A percentile compares a stretch with the other conserved stretches of the same genome.
Evolutionary conservation across 2,888 invertebrate species (phyloP).

Genomic region (Lepidocyrtinus sp.): DNA sequence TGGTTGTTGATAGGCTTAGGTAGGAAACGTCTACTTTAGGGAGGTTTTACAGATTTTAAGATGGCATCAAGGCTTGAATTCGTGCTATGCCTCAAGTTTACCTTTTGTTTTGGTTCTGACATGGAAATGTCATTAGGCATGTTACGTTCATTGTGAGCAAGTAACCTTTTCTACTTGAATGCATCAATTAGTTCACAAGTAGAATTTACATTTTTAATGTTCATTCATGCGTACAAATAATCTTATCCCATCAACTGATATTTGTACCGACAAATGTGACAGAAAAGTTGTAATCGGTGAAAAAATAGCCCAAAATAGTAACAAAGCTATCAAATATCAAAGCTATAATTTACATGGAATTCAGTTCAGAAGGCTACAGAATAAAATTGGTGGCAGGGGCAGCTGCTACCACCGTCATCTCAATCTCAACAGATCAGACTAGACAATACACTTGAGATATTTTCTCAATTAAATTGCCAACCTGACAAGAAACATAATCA

Average conservation of each 20-base stretch:
- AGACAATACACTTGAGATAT: neutral
- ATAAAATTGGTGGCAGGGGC: neutral
- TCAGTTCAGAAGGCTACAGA: neutral
- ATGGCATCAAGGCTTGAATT: neutral
- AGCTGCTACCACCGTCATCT: conserved; percentile 2
- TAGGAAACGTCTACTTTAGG: neutral
- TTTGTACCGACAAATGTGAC: neutral
- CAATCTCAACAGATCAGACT: neutral
- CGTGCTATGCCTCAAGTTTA: neutral
- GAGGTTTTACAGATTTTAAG: neutral
- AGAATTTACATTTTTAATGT: neutral
- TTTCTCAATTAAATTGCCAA: neutral
- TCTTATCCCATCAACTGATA: neutral
- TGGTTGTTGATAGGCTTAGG: neutral
- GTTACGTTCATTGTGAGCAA: neutral
- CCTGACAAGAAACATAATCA: neutral
- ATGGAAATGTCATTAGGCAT: conserved; percentile 1
- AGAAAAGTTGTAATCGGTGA: neutral
- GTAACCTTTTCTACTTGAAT: conserved; percentile 1
- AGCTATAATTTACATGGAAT: neutral
- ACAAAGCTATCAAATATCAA: neutral
- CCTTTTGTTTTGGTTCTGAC: conserved; percentile 6
- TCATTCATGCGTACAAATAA: conserved; percentile 20
- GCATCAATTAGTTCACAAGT: conserved; percentile 9
- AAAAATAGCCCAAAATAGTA: neutral